Evolutionary conservation across 2,113 vertebrate species (phyloP).

Genomic region (Hippocampus barbouri): DNA sequence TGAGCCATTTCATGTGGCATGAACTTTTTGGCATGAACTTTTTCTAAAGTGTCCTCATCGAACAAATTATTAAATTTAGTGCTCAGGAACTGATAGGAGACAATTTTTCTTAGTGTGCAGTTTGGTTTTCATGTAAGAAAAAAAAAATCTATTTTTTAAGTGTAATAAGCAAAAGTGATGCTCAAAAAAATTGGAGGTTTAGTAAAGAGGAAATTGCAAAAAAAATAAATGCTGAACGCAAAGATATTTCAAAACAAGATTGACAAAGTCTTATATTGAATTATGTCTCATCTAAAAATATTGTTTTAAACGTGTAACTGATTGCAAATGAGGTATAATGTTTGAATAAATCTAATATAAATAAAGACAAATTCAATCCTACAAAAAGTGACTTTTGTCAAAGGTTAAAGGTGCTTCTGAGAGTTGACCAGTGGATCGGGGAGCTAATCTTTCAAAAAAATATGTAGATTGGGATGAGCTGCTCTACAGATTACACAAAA

Average conservation of each 20-base stretch:
- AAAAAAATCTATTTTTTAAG: background rate
- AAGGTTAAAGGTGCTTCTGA: slow-evolving; percentile 34
- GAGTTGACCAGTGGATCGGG: slow-evolving; percentile 44
- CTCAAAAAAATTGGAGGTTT: background rate
- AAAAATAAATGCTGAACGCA: background rate
- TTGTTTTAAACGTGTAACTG: background rate
- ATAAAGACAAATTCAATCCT: background rate
- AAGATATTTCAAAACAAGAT: background rate
- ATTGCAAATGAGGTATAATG: background rate
- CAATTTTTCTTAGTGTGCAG: background rate
- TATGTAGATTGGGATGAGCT: slow-evolving; percentile 39
- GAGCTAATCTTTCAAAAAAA: slow-evolving; percentile 47
- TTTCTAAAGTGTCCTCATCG: background rate
- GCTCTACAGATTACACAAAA: slow-evolving; percentile 33
- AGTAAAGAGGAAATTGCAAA: too few species aligned
- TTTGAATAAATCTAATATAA: background rate
- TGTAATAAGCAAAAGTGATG: background rate
- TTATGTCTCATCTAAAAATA: too few species aligned
- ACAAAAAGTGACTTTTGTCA: background rate
- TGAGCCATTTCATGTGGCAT: background rate
- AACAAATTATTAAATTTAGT: background rate
- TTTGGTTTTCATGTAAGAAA: background rate
- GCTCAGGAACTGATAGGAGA: background rate
- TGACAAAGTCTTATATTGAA: background rate
- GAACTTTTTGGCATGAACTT: too few species aligned